Conservation (phyloP, 2,888 invertebrate genomes). For the Acronicta leporina region DNA sequence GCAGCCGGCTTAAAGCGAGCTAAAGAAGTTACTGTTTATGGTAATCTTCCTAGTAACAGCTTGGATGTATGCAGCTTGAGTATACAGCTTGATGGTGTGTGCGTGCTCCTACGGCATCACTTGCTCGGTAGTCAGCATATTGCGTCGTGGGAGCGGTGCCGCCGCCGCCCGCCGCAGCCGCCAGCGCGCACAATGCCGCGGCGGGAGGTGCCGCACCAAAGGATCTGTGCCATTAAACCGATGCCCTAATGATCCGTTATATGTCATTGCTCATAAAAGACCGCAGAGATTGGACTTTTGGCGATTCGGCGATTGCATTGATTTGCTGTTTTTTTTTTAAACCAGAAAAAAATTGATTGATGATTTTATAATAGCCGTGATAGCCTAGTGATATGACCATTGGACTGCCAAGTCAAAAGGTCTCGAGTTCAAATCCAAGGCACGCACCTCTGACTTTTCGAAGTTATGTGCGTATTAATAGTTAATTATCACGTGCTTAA, state of each 20-base stretch:
- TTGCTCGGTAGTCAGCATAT: not conserved
- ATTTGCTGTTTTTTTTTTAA: slow-evolving; percentile 22
- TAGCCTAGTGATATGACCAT: too few species aligned
- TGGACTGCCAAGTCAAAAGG: too few species aligned
- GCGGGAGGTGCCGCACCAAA: slow-evolving; percentile 48
- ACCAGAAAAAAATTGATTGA: too few species aligned
- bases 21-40: not conserved
- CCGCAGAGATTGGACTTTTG: slow-evolving; percentile 16
- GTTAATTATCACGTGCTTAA: too few species aligned
- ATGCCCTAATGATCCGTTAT: slow-evolving; percentile 57
- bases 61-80: too few species aligned
- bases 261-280: slow-evolving; percentile 46
- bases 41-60: too few species aligned
- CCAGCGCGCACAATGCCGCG: slow-evolving; percentile 34
- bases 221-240: slow-evolving; percentile 51
- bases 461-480: too few species aligned
- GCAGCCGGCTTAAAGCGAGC: not conserved
- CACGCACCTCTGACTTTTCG: too few species aligned
- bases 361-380: too few species aligned
- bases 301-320: slow-evolving; percentile 5
- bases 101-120: slow-evolving; percentile 11
- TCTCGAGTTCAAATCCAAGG: too few species aligned
- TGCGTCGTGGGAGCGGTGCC: slow-evolving; percentile 15
- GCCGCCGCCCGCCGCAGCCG: too few species aligned
- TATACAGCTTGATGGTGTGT: not conserved